Evolutionary conservation across 2,113 vertebrate genomes (phyloP).

Genomic region (Apeltes quadracus): DNA sequence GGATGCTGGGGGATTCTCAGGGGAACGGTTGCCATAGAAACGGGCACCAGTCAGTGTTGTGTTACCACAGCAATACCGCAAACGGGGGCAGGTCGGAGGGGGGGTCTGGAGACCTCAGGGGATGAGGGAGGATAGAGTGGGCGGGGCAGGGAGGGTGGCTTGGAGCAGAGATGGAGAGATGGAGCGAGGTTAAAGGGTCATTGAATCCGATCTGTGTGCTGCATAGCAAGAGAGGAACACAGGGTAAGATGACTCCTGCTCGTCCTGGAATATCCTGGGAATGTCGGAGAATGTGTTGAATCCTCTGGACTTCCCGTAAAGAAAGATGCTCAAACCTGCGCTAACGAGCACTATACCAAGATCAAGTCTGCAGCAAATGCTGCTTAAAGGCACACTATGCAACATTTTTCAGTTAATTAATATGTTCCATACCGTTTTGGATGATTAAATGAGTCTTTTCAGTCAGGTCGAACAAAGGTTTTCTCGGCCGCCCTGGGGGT

Average conservation of each 20-base stretch:
- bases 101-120: conserved; percentile 71
- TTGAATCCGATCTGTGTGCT: conserved; percentile 68
- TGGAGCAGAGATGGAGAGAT: conserved; percentile 25
- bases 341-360: background rate
- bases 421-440: no score
- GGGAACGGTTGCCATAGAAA: conserved; percentile 77
- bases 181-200: conserved; percentile 72
- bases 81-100: conserved; percentile 32
- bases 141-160: background rate
- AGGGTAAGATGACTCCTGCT: conserved; percentile 63
- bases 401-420: no score
- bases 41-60: conserved; percentile 81
- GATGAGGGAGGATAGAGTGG: conserved; percentile 46
- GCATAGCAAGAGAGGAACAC: conserved; percentile 55
- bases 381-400: no score
- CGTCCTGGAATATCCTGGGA: conserved; percentile 49
- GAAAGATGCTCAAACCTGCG: background rate
- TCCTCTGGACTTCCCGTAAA: conserved; percentile 7
- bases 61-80: conserved; percentile 77
- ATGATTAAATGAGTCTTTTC: no score
- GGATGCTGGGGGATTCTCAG: conserved; percentile 70
- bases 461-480: no score
- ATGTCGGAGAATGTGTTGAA: conserved; percentile 37
- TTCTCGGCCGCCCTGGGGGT: no score
- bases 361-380: background rate